Percentiles rank a stretch among this genome's conserved stretches.
Conservation (phyloP, 2,113 vertebrate species). For the Sakesphorus luctuosus region DNA sequence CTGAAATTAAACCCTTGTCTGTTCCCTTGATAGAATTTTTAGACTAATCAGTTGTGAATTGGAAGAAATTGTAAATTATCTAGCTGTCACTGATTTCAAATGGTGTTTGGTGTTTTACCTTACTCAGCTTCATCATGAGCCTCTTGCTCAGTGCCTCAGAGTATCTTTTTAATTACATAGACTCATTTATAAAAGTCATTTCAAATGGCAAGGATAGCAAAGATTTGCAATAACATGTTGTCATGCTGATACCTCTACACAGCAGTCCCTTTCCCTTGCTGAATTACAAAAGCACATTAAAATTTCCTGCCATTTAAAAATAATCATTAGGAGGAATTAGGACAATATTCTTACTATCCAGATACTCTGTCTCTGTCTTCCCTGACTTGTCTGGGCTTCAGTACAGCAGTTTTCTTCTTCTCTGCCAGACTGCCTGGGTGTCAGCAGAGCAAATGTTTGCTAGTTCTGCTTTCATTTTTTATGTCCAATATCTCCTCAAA, state of each 20-base stretch:
- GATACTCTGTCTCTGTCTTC: not conserved
- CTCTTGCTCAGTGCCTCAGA: not conserved
- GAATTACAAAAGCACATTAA: slow-evolving; percentile 39
- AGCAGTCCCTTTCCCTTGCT: not conserved
- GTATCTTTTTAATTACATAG: not conserved
- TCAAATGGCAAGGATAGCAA: not conserved
- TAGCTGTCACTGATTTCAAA: not conserved
- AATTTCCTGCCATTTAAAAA: slow-evolving; percentile 62
- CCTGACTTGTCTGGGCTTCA: not conserved
- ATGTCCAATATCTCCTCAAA: not conserved
- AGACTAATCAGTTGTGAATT: not conserved
- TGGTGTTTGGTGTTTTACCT: not conserved
- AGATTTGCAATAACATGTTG: not conserved
- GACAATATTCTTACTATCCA: not conserved
- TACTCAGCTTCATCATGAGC: not conserved
- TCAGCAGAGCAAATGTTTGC: not conserved
- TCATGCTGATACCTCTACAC: not conserved
- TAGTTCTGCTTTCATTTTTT: not conserved
- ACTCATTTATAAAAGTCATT: not conserved
- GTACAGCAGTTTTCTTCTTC: not conserved
- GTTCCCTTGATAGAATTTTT: not conserved
- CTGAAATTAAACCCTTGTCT: slow-evolving; percentile 9
- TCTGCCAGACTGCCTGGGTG: not conserved
- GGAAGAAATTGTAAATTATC: not conserved
- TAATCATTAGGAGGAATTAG: slow-evolving; percentile 23